phyloP scores from a whole-genome alignment of 2,888 invertebrate genomes.

The Serripes groenlandicus region DNA sequence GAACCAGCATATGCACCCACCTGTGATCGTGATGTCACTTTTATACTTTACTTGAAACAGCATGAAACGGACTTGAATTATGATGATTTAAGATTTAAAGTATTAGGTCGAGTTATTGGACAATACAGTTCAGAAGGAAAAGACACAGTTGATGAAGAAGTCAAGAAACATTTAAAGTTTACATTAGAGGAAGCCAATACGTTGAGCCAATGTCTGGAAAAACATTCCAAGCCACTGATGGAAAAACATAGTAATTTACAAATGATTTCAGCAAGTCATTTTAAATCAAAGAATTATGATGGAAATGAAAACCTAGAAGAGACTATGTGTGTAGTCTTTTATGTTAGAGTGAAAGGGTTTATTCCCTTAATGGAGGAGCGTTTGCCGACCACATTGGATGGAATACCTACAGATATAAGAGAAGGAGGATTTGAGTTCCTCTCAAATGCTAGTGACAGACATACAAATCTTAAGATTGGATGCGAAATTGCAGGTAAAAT shows the following conservation, averaged over 20 bases:
- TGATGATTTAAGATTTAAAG: not conserved
- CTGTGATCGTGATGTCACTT: too few relatives aligned
- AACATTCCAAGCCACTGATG: not conserved
- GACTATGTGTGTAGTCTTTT: not conserved
- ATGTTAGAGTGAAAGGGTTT: slow-evolving; percentile 1
- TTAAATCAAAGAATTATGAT: slow-evolving; percentile 19
- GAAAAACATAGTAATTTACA: slow-evolving; percentile 2
- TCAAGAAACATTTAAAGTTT: not conserved
- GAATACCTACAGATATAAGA: slow-evolving; percentile 1
- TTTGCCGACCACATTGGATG: not conserved
- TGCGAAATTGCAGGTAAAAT: not conserved
- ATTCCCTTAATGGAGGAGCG: not conserved
- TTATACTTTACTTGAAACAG: not conserved
- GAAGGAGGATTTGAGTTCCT: slow-evolving; percentile 1
- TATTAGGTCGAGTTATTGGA: not conserved
- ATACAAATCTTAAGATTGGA: not conserved
- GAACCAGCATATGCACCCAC: too few relatives aligned
- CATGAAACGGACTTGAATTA: not conserved
- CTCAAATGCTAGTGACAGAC: not conserved
- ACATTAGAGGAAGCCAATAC: not conserved
- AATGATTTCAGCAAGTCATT: slow-evolving; percentile 5
- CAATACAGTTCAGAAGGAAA: not conserved
- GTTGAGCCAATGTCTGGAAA: not conserved
- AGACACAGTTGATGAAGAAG: not conserved
- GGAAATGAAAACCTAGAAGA: not conserved